phyloP scores from a whole-genome alignment of 2,113 vertebrate genomes.

The Oncorhynchus nerka region DNA sequence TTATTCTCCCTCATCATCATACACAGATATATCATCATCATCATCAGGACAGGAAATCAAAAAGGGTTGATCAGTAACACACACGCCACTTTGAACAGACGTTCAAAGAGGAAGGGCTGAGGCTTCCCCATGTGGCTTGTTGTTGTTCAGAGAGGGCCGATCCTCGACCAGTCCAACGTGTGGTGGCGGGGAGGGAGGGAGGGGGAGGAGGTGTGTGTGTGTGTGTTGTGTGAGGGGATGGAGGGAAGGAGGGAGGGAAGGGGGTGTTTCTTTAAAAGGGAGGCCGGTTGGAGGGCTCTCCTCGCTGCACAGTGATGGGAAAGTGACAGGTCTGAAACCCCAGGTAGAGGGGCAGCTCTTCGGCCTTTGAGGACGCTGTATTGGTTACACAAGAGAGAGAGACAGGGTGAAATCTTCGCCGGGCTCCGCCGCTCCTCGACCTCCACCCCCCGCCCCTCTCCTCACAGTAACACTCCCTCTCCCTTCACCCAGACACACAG shows the following conservation, averaged over 20 bases:
- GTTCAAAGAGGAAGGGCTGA: slow-evolving; percentile 28
- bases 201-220: slow-evolving; percentile 9
- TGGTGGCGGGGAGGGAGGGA: slow-evolving; percentile 22
- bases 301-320: slow-evolving; percentile 60
- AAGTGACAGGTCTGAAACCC: slow-evolving; percentile 67
- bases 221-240: slow-evolving; percentile 19
- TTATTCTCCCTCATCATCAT: slow-evolving; percentile 45
- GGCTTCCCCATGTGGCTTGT: slow-evolving; percentile 16
- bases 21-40: slow-evolving; percentile 27
- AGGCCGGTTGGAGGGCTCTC: slow-evolving; percentile 56
- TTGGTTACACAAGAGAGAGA: slow-evolving; percentile 65
- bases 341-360: slow-evolving; percentile 65
- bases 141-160: slow-evolving; percentile 17
- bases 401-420: slow-evolving; percentile 51
- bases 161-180: slow-evolving; percentile 42
- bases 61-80: background rate
- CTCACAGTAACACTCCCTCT: background rate
- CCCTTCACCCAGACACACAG: slow-evolving; percentile 4
- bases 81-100: slow-evolving; percentile 10
- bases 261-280: slow-evolving; percentile 56
- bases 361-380: slow-evolving; percentile 65
- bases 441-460: slow-evolving; percentile 5
- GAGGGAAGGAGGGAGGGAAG: slow-evolving; percentile 6
- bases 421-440: background rate
- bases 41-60: background rate